Evolutionary conservation across 2,797 vertebrate species (phyloP), one percentile per base, ranked within the genome.

Genomic region (Sebastolobus alascanus): DNA sequence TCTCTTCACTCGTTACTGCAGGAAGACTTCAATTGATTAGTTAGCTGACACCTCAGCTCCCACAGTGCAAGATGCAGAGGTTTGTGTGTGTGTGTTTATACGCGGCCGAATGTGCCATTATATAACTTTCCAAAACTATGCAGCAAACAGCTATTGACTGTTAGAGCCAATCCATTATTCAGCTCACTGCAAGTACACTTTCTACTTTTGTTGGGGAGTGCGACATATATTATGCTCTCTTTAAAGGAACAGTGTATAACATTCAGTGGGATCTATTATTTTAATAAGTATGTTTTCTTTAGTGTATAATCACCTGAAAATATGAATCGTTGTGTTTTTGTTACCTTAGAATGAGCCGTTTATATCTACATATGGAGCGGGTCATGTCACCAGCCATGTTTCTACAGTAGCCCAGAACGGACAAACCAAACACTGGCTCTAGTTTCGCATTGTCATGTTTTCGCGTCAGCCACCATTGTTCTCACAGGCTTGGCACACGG

Each of bases 21-120:
- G 91, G 89, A 91, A 90, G 89, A 82, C 80, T 84, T 92, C 85
- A 79, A 93, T 94, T 91, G 92, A 94, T 94, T 88, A 90, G 82
- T 87, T 75, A 88, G 84, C 83, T 73, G 90, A 93, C 90, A 89
- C 92, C 80, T 89, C 72, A 33, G 40, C 64, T 86, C 73, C 40
- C 75, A 66, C 77, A 83, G 68, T 83, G 75, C 76, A 56, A 68
- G 46, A 75, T 56, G 52, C 55, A 73, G 56, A 61, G 56, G 40
- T 16, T 25, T 22, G 52, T 68, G 66, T 37, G 37, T 55, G 46
- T 72, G 70, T 59, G 12, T 78, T 5, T 73, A 2, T 52, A 46
- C 18, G 14, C 50, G 12, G 22, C 16, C 13, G 18, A 73, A 65
- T 79, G 61, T 25, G 9, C 67, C 67, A 66, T 88, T 79, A 88